A percentile compares a stretch with the other conserved stretches of the same genome.
Evolutionary conservation across 2,113 vertebrate species (phyloP).

Genomic region (Chamaetylas fuelleborni): DNA sequence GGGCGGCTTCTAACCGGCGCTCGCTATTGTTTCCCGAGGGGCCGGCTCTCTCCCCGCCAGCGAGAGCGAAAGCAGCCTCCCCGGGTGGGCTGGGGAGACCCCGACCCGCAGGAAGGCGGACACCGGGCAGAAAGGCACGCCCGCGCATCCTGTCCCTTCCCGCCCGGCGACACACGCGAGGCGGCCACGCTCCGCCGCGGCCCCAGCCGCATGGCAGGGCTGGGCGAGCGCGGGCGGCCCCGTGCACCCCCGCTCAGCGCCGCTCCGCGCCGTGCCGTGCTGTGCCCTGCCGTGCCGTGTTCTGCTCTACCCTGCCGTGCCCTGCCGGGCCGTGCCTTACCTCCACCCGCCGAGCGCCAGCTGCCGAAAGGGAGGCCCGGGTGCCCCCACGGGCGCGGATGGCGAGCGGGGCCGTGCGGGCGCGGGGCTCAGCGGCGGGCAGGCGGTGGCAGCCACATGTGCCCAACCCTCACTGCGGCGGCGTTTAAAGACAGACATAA

Average conservation of each 20-base stretch:
- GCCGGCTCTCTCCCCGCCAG: not conserved
- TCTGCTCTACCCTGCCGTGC: not conserved
- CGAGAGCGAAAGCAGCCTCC: not conserved
- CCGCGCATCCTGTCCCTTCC: not conserved
- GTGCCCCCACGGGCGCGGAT: not conserved
- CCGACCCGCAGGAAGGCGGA: not conserved
- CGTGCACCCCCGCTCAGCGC: not conserved
- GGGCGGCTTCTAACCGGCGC: not conserved
- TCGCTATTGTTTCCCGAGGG: not conserved
- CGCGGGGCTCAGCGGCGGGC: too few relatives aligned
- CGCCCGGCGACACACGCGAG: not conserved
- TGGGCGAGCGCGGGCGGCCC: not conserved
- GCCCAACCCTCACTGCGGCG: constrained; percentile 35
- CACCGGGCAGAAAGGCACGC: not conserved
- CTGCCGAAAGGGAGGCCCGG: not conserved
- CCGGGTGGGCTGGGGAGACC: not conserved
- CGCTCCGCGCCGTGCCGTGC: too few relatives aligned
- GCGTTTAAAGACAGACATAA: constrained; percentile 48
- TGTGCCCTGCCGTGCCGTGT: not conserved
- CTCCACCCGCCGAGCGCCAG: not conserved
- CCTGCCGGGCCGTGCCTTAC: not conserved
- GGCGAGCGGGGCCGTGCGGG: not conserved
- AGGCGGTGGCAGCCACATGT: constrained; percentile 26
- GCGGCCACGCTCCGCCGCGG: not conserved
- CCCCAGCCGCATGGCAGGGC: not conserved